Percentiles rank a stretch among this genome's conserved stretches.
phyloP scores from a whole-genome alignment of 2,888 invertebrate genomes.

The Volucella inanis region DNA sequence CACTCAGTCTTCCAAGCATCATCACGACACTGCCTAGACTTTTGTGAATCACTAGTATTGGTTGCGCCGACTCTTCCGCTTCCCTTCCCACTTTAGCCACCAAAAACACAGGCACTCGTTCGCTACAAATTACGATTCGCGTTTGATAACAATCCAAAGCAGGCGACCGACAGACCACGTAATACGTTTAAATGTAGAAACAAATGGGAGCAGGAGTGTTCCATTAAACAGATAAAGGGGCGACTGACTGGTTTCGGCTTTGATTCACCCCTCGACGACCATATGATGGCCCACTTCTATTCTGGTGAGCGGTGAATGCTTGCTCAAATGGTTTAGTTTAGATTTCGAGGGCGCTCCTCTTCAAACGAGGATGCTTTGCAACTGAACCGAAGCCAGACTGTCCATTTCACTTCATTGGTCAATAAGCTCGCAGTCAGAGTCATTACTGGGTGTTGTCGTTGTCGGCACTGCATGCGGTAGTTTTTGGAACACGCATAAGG shows the following conservation, averaged over 20 bases:
- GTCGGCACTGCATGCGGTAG: no score
- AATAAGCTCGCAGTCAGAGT: slow-evolving; percentile 7
- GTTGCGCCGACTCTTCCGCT: slow-evolving; percentile 3
- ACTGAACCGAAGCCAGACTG: slow-evolving; percentile 32
- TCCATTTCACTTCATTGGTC: slow-evolving; percentile 39
- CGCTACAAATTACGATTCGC: slow-evolving; percentile 50
- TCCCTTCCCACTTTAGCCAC: slow-evolving; percentile 3
- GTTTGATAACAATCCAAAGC: slow-evolving; percentile 51
- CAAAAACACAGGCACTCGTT: slow-evolving; percentile 28
- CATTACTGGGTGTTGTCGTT: background rate
- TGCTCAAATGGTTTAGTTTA: slow-evolving; percentile 23
- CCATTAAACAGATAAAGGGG: slow-evolving; percentile 17
- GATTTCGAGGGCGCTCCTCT: slow-evolving; percentile 35
- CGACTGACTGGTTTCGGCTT: slow-evolving; percentile 17
- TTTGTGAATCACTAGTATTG: slow-evolving; percentile 60
- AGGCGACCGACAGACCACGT: slow-evolving; percentile 52
- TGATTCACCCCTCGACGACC: slow-evolving; percentile 37
- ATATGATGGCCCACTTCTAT: slow-evolving; percentile 26
- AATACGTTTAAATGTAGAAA: slow-evolving; percentile 70
- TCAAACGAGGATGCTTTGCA: background rate
- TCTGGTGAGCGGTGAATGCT: background rate
- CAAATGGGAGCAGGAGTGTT: slow-evolving; percentile 29
- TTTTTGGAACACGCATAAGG: background rate
- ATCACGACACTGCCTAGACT: slow-evolving; percentile 28
- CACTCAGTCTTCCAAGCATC: slow-evolving; percentile 56